Evolutionary conservation across 2,113 vertebrate genomes (phyloP).

Genomic region (Sander vitreus): DNA sequence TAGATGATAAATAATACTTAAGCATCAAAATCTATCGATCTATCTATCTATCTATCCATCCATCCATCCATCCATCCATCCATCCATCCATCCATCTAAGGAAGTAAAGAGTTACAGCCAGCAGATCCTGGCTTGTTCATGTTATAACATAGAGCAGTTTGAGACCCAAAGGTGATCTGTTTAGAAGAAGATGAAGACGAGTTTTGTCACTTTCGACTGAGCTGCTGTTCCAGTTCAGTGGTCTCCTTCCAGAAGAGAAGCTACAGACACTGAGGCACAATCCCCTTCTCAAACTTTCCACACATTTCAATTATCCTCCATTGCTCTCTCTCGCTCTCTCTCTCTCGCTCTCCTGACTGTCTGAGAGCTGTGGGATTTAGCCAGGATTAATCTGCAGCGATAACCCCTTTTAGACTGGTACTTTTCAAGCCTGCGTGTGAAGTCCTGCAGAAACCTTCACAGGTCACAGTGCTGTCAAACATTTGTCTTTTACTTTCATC

Average conservation of each 20-base stretch:
- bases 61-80: no score
- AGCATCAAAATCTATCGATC: not conserved
- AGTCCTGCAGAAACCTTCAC: constrained; percentile 43
- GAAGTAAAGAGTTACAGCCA: not conserved
- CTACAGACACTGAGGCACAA: not conserved
- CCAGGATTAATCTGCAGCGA: constrained; percentile 75
- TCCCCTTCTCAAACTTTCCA: not conserved
- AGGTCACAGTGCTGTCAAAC: constrained; percentile 35
- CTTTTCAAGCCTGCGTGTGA: constrained; percentile 67
- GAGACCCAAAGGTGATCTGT: not conserved
- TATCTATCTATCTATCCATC: no score
- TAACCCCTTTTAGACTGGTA: constrained; percentile 70
- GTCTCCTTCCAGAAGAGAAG: constrained; percentile 7
- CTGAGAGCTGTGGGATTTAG: constrained; percentile 65
- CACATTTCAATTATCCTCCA: not conserved
- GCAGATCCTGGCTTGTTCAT: not conserved
- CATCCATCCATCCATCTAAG: not conserved
- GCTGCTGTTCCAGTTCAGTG: constrained; percentile 1
- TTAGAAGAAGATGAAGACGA: not conserved
- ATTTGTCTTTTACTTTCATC: not conserved
- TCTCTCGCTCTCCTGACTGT: constrained; percentile 29
- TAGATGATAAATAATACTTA: not conserved
- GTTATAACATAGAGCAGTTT: not conserved
- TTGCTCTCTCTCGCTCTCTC: not conserved
- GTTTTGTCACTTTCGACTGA: not conserved